phyloP scores from a whole-genome alignment of 2,113 vertebrate genomes.

The Numenius arquata region DNA sequence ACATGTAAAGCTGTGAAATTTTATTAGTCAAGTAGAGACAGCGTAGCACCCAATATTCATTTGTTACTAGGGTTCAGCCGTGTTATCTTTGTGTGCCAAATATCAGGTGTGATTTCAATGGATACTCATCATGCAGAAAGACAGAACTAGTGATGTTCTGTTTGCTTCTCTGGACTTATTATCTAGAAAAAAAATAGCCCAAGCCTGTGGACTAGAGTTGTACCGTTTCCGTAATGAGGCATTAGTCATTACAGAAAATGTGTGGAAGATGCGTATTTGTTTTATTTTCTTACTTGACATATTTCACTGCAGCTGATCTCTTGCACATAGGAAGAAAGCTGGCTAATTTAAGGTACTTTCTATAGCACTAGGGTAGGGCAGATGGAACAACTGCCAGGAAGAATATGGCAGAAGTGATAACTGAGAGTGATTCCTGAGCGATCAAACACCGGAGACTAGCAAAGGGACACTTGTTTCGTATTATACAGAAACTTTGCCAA shows the following conservation, averaged over 20 bases:
- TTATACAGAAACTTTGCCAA: neutral
- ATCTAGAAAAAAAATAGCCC: neutral
- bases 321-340: neutral
- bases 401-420: neutral
- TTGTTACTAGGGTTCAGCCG: neutral
- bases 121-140: neutral
- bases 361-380: neutral
- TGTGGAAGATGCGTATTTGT: neutral
- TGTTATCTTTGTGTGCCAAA: neutral
- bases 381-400: neutral
- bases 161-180: neutral
- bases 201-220: neutral
- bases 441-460: neutral
- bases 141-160: neutral
- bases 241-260: neutral
- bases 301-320: neutral
- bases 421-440: neutral
- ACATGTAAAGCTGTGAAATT: neutral
- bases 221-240: neutral
- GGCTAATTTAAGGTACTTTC: neutral
- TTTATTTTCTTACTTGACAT: neutral
- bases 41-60: neutral
- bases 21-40: neutral
- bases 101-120: neutral
- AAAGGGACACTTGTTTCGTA: neutral